These are phyloP conservation scores for Phataginus tetradactyla DNA, from an alignment of 2,797 vertebrate species.

Conservation along the genomic window DNA sequence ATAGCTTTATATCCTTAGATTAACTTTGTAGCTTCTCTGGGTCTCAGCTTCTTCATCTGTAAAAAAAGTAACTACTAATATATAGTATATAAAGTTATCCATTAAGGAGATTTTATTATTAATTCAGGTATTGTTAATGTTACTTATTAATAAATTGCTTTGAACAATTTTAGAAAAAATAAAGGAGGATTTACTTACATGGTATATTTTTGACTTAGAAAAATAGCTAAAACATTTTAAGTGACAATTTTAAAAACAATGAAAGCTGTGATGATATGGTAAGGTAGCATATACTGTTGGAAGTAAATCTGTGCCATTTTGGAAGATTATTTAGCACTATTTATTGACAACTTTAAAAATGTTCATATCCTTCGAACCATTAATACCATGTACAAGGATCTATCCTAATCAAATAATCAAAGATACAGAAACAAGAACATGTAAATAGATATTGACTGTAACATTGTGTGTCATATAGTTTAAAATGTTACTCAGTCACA, in stretches of 20 bases:
- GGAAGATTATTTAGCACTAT: slow-evolving; percentile 26
- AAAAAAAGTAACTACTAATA: slow-evolving; percentile 13
- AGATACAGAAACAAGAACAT: neutral
- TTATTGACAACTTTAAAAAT: slow-evolving; percentile 18
- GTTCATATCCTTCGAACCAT: neutral
- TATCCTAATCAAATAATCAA: slow-evolving; percentile 11
- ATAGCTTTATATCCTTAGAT: neutral
- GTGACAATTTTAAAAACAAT: slow-evolving; percentile 11
- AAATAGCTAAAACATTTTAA: slow-evolving; percentile 37
- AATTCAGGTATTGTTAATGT: neutral
- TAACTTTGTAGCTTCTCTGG: neutral
- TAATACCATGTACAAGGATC: neutral
- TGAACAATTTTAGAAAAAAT: slow-evolving; percentile 27
- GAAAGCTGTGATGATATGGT: neutral
- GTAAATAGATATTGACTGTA: neutral
- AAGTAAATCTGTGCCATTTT: slow-evolving; percentile 41
- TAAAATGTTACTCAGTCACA: neutral
- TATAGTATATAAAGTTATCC: slow-evolving; percentile 12
- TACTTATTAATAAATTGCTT: slow-evolving; percentile 41
- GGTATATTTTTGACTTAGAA: neutral
- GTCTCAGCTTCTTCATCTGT: slow-evolving; percentile 18
- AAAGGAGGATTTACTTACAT: slow-evolving; percentile 3
- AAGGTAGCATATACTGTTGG: neutral
- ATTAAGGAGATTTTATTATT: neutral
- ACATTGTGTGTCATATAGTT: neutral